A percentile compares a stretch with the other conserved stretches of the same genome.
Evolutionary conservation across 1,140 invertebrate species (phyloP).

Genomic region (Philopotamus ludificatus): DNA sequence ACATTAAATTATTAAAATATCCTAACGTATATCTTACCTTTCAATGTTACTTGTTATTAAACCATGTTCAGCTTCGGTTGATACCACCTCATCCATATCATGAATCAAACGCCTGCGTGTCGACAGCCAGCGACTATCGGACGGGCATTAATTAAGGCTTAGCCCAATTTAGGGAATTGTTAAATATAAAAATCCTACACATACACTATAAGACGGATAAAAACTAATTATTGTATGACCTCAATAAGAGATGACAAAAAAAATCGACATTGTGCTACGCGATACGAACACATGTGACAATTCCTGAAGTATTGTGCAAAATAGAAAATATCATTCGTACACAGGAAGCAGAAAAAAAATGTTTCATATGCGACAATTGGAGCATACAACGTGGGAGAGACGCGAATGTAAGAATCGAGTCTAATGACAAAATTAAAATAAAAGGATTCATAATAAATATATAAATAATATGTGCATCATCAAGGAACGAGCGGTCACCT

Average conservation of each 20-base stretch:
- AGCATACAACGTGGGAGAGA: slow-evolving; percentile 26
- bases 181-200: no score
- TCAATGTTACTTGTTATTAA: background rate
- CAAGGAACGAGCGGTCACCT: no score
- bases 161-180: no score
- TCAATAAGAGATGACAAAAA: no score
- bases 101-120: no score
- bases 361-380: slow-evolving; percentile 24
- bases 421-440: background rate
- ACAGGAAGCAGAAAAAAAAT: slow-evolving; percentile 26
- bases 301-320: background rate
- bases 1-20: no score
- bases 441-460: background rate
- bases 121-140: no score
- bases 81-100: background rate
- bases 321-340: background rate
- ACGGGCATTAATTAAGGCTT: no score
- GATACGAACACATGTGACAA: background rate
- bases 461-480: no score
- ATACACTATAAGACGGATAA: no score
- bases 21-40: background rate
- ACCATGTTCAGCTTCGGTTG: background rate
- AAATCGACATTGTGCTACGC: background rate
- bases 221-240: no score
- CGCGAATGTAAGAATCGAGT: slow-evolving; percentile 7